Evolutionary conservation across 2,888 invertebrate genomes (phyloP).

Genomic region (Timema podura): DNA sequence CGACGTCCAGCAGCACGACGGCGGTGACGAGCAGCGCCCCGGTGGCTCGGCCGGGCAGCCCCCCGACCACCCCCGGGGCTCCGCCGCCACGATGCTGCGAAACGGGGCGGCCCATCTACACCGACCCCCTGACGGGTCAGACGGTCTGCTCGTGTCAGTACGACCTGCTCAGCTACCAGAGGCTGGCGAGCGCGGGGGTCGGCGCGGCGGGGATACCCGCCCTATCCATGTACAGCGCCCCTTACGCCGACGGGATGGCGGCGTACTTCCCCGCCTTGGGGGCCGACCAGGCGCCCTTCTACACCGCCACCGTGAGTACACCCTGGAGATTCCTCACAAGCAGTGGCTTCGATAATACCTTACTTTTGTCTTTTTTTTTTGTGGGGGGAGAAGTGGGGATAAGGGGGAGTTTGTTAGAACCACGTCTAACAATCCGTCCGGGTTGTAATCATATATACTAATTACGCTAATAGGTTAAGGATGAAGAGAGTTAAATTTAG

Average conservation of each 20-base stretch:
- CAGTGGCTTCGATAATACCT: too few relatives aligned
- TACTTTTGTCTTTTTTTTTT: neutral
- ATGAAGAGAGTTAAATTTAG: too few relatives aligned
- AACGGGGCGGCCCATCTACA: slow-evolving; percentile 85
- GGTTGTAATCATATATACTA: too few relatives aligned
- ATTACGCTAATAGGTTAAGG: too few relatives aligned
- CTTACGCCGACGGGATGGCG: slow-evolving; percentile 76
- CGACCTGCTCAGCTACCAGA: slow-evolving; percentile 81
- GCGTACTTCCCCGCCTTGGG: slow-evolving; percentile 81
- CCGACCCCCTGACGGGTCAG: slow-evolving; percentile 84
- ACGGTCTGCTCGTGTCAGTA: slow-evolving; percentile 88
- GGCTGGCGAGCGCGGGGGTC: slow-evolving; percentile 61
- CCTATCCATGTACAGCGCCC: slow-evolving; percentile 74
- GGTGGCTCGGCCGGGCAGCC: slow-evolving; percentile 18
- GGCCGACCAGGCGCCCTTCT: slow-evolving; percentile 82
- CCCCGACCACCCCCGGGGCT: slow-evolving; percentile 46
- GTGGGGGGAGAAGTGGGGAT: too few relatives aligned
- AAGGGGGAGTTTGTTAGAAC: too few relatives aligned
- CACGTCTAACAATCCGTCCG: too few relatives aligned
- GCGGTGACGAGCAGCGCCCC: slow-evolving; percentile 21
- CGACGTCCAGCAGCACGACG: slow-evolving; percentile 18
- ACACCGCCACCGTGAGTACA: slow-evolving; percentile 74
- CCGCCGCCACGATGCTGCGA: slow-evolving; percentile 74
- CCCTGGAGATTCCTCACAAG: too few relatives aligned
- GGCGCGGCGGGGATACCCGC: slow-evolving; percentile 68